These are phyloP conservation scores for Anolis sagrei DNA, from an alignment of 2,113 vertebrate genomes.

Conservation along the genomic window DNA sequence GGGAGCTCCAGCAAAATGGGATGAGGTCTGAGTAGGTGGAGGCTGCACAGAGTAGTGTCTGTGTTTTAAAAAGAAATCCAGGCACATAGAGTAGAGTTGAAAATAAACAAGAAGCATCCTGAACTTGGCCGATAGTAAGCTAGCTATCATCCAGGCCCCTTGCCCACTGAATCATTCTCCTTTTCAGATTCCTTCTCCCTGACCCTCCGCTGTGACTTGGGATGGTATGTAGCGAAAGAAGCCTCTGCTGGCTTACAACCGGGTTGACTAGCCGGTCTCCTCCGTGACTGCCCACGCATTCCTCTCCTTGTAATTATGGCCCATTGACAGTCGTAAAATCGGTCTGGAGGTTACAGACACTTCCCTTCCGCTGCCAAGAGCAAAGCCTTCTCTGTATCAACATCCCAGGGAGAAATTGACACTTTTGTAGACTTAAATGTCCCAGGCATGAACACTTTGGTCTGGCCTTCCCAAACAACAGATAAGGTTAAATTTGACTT, in stretches of 20 bases:
- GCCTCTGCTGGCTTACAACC: not conserved
- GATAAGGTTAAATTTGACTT: not conserved
- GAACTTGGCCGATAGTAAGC: not conserved
- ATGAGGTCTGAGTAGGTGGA: not conserved
- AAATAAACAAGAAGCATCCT: slow-evolving; percentile 44
- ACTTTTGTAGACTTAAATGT: not conserved
- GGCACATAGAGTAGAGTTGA: slow-evolving; percentile 1
- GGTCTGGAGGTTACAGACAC: no score
- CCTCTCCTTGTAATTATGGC: not conserved
- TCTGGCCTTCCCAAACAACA: not conserved
- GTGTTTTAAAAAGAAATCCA: not conserved
- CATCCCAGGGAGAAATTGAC: not conserved
- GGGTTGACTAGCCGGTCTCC: not conserved
- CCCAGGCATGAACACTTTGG: no score
- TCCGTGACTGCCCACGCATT: not conserved
- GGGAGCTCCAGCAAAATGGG: not conserved
- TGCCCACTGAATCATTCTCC: not conserved
- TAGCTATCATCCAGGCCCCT: not conserved
- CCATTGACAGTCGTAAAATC: not conserved
- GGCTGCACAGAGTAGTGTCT: not conserved
- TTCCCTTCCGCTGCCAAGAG: not conserved
- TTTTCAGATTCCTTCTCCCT: slow-evolving; percentile 15
- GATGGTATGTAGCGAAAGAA: not conserved
- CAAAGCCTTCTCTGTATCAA: not conserved
- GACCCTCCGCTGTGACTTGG: not conserved